phyloP scores from a whole-genome alignment of 2,888 invertebrate species.

The Latrodectus hesperus region DNA sequence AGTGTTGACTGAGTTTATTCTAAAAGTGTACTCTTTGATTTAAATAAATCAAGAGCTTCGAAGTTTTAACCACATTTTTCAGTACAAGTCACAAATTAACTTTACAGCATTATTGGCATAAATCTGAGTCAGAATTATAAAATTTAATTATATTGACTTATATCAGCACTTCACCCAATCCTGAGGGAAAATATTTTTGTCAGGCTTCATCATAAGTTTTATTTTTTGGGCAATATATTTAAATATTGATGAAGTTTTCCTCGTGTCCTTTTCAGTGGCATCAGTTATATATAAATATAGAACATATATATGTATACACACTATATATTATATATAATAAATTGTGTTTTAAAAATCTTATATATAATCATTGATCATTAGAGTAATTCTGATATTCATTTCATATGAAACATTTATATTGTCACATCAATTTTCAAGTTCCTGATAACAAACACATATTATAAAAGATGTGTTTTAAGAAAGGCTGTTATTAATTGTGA shows the following conservation, averaged over 20 bases:
- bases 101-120: background rate
- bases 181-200: slow-evolving; percentile 60
- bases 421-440: slow-evolving; percentile 57
- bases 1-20: slow-evolving; percentile 48
- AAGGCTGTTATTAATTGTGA: background rate
- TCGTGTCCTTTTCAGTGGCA: slow-evolving; percentile 56
- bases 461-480: slow-evolving; percentile 6
- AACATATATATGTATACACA: slow-evolving; percentile 43
- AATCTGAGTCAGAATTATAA: background rate
- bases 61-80: background rate
- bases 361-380: slow-evolving; percentile 61
- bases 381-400: slow-evolving; percentile 50
- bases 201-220: slow-evolving; percentile 61
- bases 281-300: slow-evolving; percentile 64
- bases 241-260: slow-evolving; percentile 46
- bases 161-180: slow-evolving; percentile 60
- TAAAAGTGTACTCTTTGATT: background rate
- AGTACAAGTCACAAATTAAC: background rate
- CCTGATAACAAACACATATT: slow-evolving; percentile 31
- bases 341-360: slow-evolving; percentile 58
- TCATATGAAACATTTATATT: slow-evolving; percentile 66
- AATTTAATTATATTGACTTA: background rate
- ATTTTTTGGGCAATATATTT: slow-evolving; percentile 67
- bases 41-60: background rate
- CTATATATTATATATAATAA: slow-evolving; percentile 57